Conservation (phyloP, 2,797 vertebrate genomes). For the Phoebastria nigripes region DNA sequence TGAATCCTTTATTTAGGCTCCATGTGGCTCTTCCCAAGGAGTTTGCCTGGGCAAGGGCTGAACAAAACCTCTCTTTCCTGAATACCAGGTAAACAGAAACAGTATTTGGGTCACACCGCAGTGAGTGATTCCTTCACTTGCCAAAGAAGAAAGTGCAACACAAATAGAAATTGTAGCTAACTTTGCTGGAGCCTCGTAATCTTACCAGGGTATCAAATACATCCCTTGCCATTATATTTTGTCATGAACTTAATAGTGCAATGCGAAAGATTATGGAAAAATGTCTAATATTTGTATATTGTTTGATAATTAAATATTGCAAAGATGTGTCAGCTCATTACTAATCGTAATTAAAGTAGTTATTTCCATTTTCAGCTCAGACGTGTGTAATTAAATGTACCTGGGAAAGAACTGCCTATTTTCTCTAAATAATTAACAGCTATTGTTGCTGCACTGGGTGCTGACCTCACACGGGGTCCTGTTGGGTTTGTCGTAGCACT, state of each 20-base stretch:
- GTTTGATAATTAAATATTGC: not conserved
- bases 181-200: not conserved
- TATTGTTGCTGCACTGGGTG: not conserved
- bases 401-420: not conserved
- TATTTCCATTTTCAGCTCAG: conserved; percentile 8
- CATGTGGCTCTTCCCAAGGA: not conserved
- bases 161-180: not conserved
- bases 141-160: not conserved
- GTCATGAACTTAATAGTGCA: not conserved
- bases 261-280: not conserved
- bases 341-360: conserved; percentile 19
- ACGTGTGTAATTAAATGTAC: conserved; percentile 43
- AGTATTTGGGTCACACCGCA: not conserved
- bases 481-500: not conserved
- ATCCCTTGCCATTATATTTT: not conserved
- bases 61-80: not conserved
- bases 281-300: not conserved
- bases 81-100: not conserved
- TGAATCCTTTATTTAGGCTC: not conserved
- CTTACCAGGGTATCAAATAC: not conserved
- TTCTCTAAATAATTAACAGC: not conserved
- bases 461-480: not conserved
- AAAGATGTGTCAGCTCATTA: not conserved
- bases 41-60: not conserved
- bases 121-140: not conserved